Percentiles rank a stretch among this genome's conserved stretches.
Conservation (phyloP, 2,888 invertebrate species). For the Lypha dubia region DNA sequence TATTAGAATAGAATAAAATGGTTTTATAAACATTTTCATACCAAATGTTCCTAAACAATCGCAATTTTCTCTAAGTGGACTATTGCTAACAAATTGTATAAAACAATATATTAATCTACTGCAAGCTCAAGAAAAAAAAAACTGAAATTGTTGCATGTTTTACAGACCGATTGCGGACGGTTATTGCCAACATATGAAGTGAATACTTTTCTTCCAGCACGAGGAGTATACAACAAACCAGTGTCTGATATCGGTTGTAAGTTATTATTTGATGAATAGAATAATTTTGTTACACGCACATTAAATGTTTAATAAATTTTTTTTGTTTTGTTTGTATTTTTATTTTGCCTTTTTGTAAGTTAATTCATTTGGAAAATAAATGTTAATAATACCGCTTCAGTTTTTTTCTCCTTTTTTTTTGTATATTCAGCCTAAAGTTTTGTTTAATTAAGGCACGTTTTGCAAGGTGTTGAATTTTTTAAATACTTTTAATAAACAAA, state of each 20-base stretch:
- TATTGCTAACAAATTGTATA: neutral
- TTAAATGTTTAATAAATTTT: slow-evolving; percentile 21
- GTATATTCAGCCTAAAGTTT: neutral
- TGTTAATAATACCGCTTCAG: neutral
- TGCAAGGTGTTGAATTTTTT: slow-evolving; percentile 59
- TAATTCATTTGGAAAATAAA: slow-evolving; percentile 44
- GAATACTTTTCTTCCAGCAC: no score
- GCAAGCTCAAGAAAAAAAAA: slow-evolving; percentile 9
- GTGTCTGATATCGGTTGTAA: neutral
- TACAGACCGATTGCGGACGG: slow-evolving; percentile 31
- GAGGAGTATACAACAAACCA: neutral
- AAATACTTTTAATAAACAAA: slow-evolving; percentile 49
- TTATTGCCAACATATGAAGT: slow-evolving; percentile 12
- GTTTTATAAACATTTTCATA: neutral
- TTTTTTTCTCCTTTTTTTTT: no score
- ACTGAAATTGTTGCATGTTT: slow-evolving; percentile 64
- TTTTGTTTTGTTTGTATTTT: neutral
- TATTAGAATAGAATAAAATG: no score
- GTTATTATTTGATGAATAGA: slow-evolving; percentile 18
- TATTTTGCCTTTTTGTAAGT: neutral
- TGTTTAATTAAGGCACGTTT: slow-evolving; percentile 17
- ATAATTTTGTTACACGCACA: slow-evolving; percentile 45
- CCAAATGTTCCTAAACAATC: neutral
- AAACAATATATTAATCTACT: slow-evolving; percentile 36
- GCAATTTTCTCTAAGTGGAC: neutral